Percentiles rank a stretch among this genome's conserved stretches.
These are phyloP conservation scores for Brachyrhaphis roseni DNA, from an alignment of 2,797 vertebrate species.

Conservation along the genomic window DNA sequence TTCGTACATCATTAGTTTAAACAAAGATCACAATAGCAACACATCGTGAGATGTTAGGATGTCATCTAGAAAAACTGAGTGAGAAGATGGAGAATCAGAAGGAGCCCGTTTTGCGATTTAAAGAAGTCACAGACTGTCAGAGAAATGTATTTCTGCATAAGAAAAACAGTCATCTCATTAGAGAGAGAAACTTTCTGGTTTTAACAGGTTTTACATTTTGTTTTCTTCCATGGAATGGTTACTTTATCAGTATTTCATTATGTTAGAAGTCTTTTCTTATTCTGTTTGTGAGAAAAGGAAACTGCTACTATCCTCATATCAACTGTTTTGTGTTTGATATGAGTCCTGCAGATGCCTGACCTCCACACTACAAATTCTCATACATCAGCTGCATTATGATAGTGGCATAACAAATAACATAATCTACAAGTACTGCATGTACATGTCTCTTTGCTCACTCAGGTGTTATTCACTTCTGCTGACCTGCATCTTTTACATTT, in stretches of 20 bases:
- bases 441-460: background rate
- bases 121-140: background rate
- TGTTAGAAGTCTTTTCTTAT: conserved; percentile 46
- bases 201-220: background rate
- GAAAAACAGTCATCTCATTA: background rate
- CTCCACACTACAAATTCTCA: conserved; percentile 4
- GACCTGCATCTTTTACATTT: background rate
- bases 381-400: background rate
- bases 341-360: conserved; percentile 32
- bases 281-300: conserved; percentile 60
- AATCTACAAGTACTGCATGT: background rate
- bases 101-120: background rate
- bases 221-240: background rate
- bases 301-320: conserved; percentile 27
- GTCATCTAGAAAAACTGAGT: background rate
- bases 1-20: background rate
- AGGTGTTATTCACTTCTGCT: background rate
- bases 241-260: background rate
- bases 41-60: background rate
- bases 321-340: conserved; percentile 37
- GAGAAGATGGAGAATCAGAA: background rate
- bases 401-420: no score
- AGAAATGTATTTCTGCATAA: background rate
- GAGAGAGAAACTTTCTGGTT: background rate
- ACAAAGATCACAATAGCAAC: background rate